phyloP scores from a whole-genome alignment of 1,140 invertebrate genomes.

The Tribolium castaneum region DNA sequence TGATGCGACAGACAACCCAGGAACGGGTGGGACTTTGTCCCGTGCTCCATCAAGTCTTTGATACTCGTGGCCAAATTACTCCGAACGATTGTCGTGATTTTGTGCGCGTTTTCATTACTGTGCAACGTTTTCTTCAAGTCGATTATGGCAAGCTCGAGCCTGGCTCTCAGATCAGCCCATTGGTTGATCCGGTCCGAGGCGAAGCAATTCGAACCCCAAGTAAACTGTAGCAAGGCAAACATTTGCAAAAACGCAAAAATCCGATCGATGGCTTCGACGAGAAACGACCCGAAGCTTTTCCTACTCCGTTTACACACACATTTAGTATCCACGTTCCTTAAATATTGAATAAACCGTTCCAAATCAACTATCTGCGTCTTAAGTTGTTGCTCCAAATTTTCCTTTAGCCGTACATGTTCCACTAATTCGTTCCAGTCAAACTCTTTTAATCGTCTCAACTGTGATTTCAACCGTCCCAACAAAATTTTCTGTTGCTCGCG shows the following conservation, averaged over 20 bases:
- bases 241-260: slow-evolving; percentile 90
- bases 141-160: slow-evolving; percentile 90
- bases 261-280: slow-evolving; percentile 81
- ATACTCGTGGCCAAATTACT: slow-evolving; percentile 91
- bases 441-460: slow-evolving; percentile 67
- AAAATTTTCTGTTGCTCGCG: slow-evolving; percentile 82
- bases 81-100: slow-evolving; percentile 83
- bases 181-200: slow-evolving; percentile 87
- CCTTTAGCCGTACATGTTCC: slow-evolving; percentile 94
- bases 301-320: slow-evolving; percentile 44
- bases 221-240: slow-evolving; percentile 92
- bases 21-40: slow-evolving; percentile 83
- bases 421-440: slow-evolving; percentile 77
- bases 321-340: background rate
- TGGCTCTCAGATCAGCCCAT: slow-evolving; percentile 93
- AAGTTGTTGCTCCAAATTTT: slow-evolving; percentile 90
- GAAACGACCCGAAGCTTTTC: slow-evolving; percentile 64
- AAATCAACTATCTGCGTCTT: slow-evolving; percentile 96
- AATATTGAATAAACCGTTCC: slow-evolving; percentile 78
- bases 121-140: slow-evolving; percentile 76
- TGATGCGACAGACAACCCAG: slow-evolving; percentile 90
- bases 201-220: slow-evolving; percentile 80
- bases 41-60: slow-evolving; percentile 94
- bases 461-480: slow-evolving; percentile 89
- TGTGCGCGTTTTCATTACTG: slow-evolving; percentile 61